These are phyloP conservation scores for Pycnonotus jocosus DNA, from an alignment of 2,113 vertebrate genomes.

Conservation along the genomic window DNA sequence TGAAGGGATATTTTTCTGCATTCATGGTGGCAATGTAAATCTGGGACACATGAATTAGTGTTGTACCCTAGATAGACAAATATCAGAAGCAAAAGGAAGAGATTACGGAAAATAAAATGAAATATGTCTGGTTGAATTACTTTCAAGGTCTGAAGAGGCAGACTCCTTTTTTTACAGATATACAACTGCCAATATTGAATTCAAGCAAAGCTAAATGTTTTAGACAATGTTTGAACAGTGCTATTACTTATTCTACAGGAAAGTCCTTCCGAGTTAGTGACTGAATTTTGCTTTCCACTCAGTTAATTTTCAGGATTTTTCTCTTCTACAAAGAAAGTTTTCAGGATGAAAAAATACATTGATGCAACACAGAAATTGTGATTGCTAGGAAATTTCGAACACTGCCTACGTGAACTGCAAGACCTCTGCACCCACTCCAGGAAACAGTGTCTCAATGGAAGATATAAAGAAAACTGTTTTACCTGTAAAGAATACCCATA, in stretches of 20 bases:
- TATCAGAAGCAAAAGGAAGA: neutral
- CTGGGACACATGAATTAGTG: neutral
- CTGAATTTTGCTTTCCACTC: neutral
- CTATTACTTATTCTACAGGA: neutral
- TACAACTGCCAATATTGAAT: neutral
- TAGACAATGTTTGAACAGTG: neutral
- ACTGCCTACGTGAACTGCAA: neutral
- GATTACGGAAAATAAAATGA: neutral
- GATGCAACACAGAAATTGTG: neutral
- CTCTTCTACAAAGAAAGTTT: neutral
- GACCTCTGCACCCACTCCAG: neutral
- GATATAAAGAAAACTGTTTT: neutral
- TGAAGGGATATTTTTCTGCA: neutral
- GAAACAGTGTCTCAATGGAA: neutral
- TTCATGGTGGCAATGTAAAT: neutral
- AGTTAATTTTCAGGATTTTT: neutral
- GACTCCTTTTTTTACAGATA: neutral
- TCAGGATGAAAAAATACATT: neutral
- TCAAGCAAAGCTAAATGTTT: neutral
- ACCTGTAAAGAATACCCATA: neutral
- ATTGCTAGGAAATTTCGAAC: neutral
- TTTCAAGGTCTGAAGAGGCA: neutral
- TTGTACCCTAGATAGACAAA: neutral
- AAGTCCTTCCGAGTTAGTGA: neutral
- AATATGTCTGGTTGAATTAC: neutral